Evolutionary conservation across 2,888 invertebrate genomes (phyloP), one percentile per base, ranked within the genome.

Genomic region (Pterostichus niger): DNA sequence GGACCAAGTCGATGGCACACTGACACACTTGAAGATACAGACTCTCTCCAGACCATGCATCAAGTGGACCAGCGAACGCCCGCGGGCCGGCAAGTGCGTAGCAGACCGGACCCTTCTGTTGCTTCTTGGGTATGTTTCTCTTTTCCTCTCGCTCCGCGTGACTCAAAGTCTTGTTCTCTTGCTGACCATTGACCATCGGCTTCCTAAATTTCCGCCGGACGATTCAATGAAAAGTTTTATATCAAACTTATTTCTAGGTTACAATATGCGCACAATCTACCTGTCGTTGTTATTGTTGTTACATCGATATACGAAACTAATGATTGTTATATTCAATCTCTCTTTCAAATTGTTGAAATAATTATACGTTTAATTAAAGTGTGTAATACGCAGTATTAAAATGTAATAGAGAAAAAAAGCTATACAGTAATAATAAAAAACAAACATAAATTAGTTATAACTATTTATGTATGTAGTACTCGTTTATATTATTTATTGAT

Each of bases 21-120:
- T 82, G 33, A 82, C 82, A 82, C 46, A 82, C 82, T 82, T 82
- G 40, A 33, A 44, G 71, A 13, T 49, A 49, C 49, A 52, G 75
- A 75, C 75, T 75, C 75, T 75, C 75, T 75, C 75, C 75, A 71
- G 68, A 71, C 68, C 68, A 49, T 5, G 49, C 49, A 17, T 56
- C 56, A 71, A 71, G 68, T 71, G 68, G 68, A 71, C 40, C 68
- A 56, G 44, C 17, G 40, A 15, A 71, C 44, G 40, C 40, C 68
- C 44, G 13, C 40, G 44, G 68, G 68, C 40, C 40, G 15, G 10
- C 40, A 71, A 71, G 68, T 71, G 46, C 59, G 33, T 17, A 59
- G 17, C 59, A 59, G 59, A 59, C 35, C 31, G 64, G 64, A 35
- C 35, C 33, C 64, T 61, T 61, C 61, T 13, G 13, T 35, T 64